A percentile compares a stretch with the other conserved stretches of the same genome.
These are phyloP conservation scores for Alexandromys oeconomus DNA, from an alignment of 2,797 vertebrate genomes.

Conservation along the genomic window DNA sequence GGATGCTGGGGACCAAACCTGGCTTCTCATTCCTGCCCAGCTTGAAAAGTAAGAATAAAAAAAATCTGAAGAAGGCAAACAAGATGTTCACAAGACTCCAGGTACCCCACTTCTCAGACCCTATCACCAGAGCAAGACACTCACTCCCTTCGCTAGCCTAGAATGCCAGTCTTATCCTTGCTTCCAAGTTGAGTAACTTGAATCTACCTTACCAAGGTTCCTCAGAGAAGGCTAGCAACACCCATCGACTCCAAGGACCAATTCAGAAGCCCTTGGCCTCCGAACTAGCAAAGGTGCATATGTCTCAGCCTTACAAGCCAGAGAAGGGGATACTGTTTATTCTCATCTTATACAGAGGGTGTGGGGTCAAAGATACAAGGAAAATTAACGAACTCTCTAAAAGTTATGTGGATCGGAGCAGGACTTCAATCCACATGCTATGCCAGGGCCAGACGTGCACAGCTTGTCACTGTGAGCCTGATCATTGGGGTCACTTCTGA, in stretches of 20 bases:
- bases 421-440: neutral
- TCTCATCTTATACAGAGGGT: neutral
- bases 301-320: neutral
- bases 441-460: neutral
- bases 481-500: fast-evolving
- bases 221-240: neutral
- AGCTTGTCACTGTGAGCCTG: fast-evolving
- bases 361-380: neutral
- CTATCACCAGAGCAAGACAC: neutral
- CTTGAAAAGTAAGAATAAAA: neutral
- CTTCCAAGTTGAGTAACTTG: neutral
- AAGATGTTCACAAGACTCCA: neutral
- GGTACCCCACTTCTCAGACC: neutral
- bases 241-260: neutral
- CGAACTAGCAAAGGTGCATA: neutral
- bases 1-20: neutral
- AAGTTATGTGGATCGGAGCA: neutral
- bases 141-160: neutral
- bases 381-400: neutral
- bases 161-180: neutral
- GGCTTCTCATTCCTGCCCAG: neutral
- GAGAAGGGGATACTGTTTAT: neutral
- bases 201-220: neutral
- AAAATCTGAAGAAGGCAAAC: neutral
- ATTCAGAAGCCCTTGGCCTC: neutral